phyloP scores from a whole-genome alignment of 1,140 invertebrate genomes.

The Chlorops oryzae region DNA sequence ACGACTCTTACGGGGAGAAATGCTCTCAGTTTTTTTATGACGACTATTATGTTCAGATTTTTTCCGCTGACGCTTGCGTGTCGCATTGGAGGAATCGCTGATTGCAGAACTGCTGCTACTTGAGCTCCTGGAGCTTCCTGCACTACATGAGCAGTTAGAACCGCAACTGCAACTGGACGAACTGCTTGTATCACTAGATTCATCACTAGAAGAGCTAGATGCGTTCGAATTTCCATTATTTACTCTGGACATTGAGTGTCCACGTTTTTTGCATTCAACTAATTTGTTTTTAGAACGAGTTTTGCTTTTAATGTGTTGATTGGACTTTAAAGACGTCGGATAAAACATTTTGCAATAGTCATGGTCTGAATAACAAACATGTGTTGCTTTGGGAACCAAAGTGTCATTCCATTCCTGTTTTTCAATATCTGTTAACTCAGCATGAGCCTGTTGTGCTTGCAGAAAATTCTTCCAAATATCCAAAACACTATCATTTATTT shows the following conservation, averaged over 20 bases:
- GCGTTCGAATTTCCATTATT: constrained; percentile 24
- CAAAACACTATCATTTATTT: constrained; percentile 50
- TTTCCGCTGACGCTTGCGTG: constrained; percentile 17
- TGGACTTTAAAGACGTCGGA: constrained; percentile 14
- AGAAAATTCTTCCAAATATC: constrained; percentile 77
- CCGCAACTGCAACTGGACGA: constrained; percentile 69
- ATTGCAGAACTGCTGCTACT: constrained; percentile 62
- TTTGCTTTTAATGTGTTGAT: not conserved
- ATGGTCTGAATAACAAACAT: constrained; percentile 60
- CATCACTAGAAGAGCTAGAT: constrained; percentile 27
- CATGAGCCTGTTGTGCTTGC: constrained; percentile 18
- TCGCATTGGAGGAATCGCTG: constrained; percentile 44
- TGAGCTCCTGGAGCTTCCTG: constrained; percentile 51
- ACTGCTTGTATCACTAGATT: constrained; percentile 64
- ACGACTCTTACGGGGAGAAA: constrained; percentile 13
- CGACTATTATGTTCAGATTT: constrained; percentile 20
- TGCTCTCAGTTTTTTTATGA: constrained; percentile 35
- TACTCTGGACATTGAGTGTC: not conserved
- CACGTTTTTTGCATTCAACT: not conserved
- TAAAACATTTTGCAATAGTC: constrained; percentile 56
- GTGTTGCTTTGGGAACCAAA: constrained; percentile 48
- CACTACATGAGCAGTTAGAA: constrained; percentile 60
- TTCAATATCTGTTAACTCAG: not conserved
- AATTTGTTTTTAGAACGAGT: constrained; percentile 14
- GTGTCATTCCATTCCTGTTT: no score